phyloP scores from a whole-genome alignment of 2,113 vertebrate species.

The Erythrolamprus reginae region DNA sequence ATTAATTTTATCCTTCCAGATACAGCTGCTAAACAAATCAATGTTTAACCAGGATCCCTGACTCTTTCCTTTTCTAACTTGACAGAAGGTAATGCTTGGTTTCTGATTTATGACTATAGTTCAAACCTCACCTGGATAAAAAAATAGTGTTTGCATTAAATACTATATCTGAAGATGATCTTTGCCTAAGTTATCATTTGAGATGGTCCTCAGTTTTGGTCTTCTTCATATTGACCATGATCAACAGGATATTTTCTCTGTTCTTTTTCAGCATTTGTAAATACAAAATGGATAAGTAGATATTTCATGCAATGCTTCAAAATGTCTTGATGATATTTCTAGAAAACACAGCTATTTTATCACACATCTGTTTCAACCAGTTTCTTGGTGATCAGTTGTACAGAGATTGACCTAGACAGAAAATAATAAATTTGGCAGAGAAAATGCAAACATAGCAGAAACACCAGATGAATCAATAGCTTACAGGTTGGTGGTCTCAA shows the following conservation, averaged over 20 bases:
- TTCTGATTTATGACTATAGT: background rate
- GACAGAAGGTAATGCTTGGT: background rate
- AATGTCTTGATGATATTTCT: too few relatives aligned
- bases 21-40: background rate
- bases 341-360: background rate
- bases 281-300: background rate
- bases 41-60: background rate
- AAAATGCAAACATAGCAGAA: background rate
- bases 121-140: background rate
- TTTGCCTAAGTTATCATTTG: background rate
- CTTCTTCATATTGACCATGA: background rate
- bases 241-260: background rate
- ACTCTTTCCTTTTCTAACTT: background rate
- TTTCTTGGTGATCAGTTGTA: background rate
- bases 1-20: background rate
- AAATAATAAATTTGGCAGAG: background rate
- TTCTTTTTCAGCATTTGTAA: background rate
- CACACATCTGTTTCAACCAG: background rate
- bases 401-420: background rate
- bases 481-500: background rate
- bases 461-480: background rate
- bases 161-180: background rate
- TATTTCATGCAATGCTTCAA: background rate
- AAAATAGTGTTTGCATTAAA: background rate
- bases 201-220: background rate